phyloP scores from a whole-genome alignment of 2,113 vertebrate species.

The Manacus vitellinus region DNA sequence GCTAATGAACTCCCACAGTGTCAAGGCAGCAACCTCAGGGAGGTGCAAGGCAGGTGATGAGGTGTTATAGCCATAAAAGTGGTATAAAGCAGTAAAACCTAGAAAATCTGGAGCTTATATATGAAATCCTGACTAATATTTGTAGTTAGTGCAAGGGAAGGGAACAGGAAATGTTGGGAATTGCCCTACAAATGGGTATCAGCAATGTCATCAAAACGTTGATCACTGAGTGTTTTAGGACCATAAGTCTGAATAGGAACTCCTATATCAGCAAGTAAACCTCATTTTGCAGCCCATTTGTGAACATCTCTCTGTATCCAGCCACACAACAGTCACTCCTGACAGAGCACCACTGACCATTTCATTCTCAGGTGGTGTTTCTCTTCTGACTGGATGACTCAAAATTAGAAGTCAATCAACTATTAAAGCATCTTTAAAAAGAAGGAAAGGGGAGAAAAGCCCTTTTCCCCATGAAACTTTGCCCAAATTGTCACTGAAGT shows the following conservation, averaged over 20 bases:
- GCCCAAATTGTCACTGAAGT: neutral
- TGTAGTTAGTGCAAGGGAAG: neutral
- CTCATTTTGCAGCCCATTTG: neutral
- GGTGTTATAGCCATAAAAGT: neutral
- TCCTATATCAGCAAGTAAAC: neutral
- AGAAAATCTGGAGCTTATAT: neutral
- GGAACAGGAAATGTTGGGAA: neutral
- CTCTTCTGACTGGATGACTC: neutral
- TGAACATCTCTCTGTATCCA: neutral
- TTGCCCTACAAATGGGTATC: neutral
- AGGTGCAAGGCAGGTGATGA: neutral
- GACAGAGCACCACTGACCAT: neutral
- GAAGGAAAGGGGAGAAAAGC: neutral
- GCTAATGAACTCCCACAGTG: neutral
- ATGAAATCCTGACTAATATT: neutral
- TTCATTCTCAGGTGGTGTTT: neutral
- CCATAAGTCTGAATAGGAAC: neutral
- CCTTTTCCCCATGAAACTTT: neutral
- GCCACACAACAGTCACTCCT: neutral
- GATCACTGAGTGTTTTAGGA: neutral
- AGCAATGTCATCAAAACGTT: neutral
- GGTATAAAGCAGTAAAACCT: neutral
- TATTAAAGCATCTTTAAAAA: neutral
- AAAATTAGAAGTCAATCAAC: neutral
- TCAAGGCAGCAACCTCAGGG: neutral